Percentiles rank a stretch among this genome's conserved stretches.
These are phyloP conservation scores for Brachyistius frenatus DNA, from an alignment of 2,113 vertebrate species.

Conservation along the genomic window DNA sequence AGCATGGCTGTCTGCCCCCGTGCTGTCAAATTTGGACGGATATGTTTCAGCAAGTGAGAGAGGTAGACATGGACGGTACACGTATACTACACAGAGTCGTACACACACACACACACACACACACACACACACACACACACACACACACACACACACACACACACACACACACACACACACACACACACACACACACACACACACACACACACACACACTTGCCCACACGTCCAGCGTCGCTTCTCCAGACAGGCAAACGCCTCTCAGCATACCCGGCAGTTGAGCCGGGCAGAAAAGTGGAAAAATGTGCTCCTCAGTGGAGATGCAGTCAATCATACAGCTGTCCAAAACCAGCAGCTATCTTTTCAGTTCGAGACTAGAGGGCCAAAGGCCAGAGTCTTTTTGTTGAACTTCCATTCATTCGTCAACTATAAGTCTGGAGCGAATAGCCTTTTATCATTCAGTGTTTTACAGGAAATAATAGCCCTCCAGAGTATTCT, in stretches of 20 bases:
- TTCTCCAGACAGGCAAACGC: slow-evolving; percentile 76
- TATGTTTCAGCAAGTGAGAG: slow-evolving; percentile 82
- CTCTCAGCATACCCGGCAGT: slow-evolving; percentile 70
- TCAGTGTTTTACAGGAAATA: slow-evolving; percentile 30
- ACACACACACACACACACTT: slow-evolving; percentile 44
- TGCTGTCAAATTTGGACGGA: slow-evolving; percentile 84
- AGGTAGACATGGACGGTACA: slow-evolving; percentile 73
- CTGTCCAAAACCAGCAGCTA: slow-evolving; percentile 79
- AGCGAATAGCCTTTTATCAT: slow-evolving; percentile 51
- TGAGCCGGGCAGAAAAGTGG: slow-evolving; percentile 76
- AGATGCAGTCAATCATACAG: slow-evolving; percentile 82
- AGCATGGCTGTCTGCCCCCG: slow-evolving; percentile 80
- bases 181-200: slow-evolving; percentile 41
- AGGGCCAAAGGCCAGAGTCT: slow-evolving; percentile 76
- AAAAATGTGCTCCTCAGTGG: slow-evolving; percentile 80
- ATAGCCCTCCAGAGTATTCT: slow-evolving; percentile 5
- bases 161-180: slow-evolving; percentile 42
- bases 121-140: slow-evolving; percentile 39
- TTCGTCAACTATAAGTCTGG: slow-evolving; percentile 61
- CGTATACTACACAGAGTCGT: slow-evolving; percentile 53
- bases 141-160: slow-evolving; percentile 36
- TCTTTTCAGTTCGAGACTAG: slow-evolving; percentile 70
- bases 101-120: slow-evolving; percentile 42
- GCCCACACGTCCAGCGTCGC: slow-evolving; percentile 71
- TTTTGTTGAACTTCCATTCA: slow-evolving; percentile 75